These are phyloP conservation scores for Larimichthys crocea DNA, from an alignment of 2,113 vertebrate species.

Conservation along the genomic window DNA sequence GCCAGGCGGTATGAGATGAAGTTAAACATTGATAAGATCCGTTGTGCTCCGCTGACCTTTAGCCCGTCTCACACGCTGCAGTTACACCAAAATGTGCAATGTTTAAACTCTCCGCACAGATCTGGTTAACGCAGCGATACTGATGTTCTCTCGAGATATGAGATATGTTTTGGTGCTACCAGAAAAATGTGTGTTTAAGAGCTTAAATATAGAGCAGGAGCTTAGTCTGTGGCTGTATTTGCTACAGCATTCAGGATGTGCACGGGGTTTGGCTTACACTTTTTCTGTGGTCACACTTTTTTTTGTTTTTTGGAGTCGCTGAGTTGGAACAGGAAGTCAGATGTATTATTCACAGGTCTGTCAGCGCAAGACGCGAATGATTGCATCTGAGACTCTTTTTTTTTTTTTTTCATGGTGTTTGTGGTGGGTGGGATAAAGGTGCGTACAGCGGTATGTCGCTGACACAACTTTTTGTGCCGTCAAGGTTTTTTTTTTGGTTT, in stretches of 20 bases:
- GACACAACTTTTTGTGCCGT: background rate
- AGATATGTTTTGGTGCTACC: slow-evolving; percentile 10
- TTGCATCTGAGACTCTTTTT: slow-evolving; percentile 20
- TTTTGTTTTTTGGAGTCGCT: slow-evolving; percentile 65
- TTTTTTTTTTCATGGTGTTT: slow-evolving; percentile 3
- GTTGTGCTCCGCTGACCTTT: slow-evolving; percentile 43
- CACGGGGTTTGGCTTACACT: slow-evolving; percentile 32
- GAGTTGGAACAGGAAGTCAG: slow-evolving; percentile 79
- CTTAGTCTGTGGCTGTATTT: slow-evolving; percentile 27
- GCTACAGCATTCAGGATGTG: slow-evolving; percentile 46
- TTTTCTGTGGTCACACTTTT: slow-evolving; percentile 58
- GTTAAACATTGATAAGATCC: slow-evolving; percentile 73
- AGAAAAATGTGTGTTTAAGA: slow-evolving; percentile 17
- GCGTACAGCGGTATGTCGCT: background rate
- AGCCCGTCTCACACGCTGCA: background rate
- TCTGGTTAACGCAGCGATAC: background rate
- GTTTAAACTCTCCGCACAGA: slow-evolving; percentile 12
- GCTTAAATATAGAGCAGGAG: slow-evolving; percentile 54
- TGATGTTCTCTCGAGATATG: background rate
- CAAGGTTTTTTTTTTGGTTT: slow-evolving; percentile 13
- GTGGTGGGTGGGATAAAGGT: slow-evolving; percentile 2
- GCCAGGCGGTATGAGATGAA: slow-evolving; percentile 26
- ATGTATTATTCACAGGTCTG: slow-evolving; percentile 71
- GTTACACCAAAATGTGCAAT: slow-evolving; percentile 10
- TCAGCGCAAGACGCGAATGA: slow-evolving; percentile 51